Base-by-base conservation (phyloP, 2,113 vertebrate genomes). In the Pimephales promelas region DNA sequence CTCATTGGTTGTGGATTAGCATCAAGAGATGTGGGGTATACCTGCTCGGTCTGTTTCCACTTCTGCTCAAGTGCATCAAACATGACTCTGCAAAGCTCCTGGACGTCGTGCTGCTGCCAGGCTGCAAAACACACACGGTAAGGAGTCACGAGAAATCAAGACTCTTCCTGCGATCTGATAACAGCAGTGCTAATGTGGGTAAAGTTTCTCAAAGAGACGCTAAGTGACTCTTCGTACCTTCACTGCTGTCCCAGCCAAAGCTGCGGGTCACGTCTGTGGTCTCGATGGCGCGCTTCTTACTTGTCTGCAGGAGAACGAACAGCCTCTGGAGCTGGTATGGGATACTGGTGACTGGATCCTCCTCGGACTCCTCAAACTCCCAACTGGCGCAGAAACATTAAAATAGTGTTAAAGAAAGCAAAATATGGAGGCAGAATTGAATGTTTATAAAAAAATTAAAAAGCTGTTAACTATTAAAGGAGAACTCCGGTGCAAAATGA, bases 41-140 rank as follows among this genome's bases (percentile, higher is more conserved):
- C 98, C 97, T 99, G 98, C 87, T 98, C 97, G 0, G 98, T 99
- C 93, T 98, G 97, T 89, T 98, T 99, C 98, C 98, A 99, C 83
- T 99, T 99, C 88, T 99, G 98, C 90, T 99, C 98, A 92, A 99
- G 93, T 91, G 98, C 98, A 93, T 99, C 98, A 89, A 99, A 99
- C 98, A 99, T 99, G 91, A 99, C 98, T 90, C 98, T 95, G 89
- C 98, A 99, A 56, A 99, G 95, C 91, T 99, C 98, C 91, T 99
- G 98, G n/a, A 99, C 97, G 77, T 99, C 98, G 88, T 99, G 98
- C 82, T 99, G 98, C 90, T 99, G 98, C 98, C 98, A 99, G 4
- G 98, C 98, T 99, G 90, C 92, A 89, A 90, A 72, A 83, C 26
- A 84, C 22, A 89, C n/a, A 76, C 47, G 20, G 34, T 31, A 64